Conservation (phyloP, 1,140 invertebrate genomes). For the Pseudomyrmex sp. region DNA sequence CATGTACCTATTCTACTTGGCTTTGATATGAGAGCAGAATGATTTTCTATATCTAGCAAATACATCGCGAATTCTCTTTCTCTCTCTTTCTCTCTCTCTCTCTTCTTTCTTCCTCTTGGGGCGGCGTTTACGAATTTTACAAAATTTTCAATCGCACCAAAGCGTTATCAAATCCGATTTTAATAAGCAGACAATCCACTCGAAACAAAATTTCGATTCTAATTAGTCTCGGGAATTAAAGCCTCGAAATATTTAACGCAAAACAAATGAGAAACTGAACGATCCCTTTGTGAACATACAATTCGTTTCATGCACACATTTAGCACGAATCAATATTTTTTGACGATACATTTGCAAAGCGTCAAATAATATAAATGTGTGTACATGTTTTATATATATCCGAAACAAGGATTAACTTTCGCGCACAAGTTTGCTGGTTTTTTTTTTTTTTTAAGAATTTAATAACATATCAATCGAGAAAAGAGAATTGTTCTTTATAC, state of each 20-base stretch:
- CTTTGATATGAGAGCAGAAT: not conserved
- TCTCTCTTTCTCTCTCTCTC: not conserved
- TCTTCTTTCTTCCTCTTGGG: not conserved
- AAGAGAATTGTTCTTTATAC: not conserved
- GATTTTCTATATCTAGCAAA: conserved; percentile 20
- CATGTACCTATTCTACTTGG: not conserved
- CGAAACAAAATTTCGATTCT: conserved; percentile 14
- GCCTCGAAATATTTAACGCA: conserved; percentile 21
- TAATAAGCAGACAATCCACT: conserved; percentile 42
- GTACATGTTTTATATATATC: not conserved
- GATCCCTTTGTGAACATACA: not conserved
- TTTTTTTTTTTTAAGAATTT: not conserved
- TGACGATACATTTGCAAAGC: not conserved
- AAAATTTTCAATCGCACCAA: conserved; percentile 15
- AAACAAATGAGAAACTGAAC: not conserved
- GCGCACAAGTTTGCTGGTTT: no score
- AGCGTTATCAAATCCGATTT: conserved; percentile 48
- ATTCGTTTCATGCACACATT: not conserved
- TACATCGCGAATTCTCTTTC: not conserved
- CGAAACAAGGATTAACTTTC: not conserved
- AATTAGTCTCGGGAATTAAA: conserved; percentile 32
- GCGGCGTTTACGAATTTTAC: conserved; percentile 26
- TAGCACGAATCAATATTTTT: no score
- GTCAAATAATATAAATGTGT: no score
- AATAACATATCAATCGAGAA: no score